Percentiles rank a stretch among this genome's conserved stretches.
phyloP scores from a whole-genome alignment of 2,113 vertebrate species.

The Xenopus tropicalis region DNA sequence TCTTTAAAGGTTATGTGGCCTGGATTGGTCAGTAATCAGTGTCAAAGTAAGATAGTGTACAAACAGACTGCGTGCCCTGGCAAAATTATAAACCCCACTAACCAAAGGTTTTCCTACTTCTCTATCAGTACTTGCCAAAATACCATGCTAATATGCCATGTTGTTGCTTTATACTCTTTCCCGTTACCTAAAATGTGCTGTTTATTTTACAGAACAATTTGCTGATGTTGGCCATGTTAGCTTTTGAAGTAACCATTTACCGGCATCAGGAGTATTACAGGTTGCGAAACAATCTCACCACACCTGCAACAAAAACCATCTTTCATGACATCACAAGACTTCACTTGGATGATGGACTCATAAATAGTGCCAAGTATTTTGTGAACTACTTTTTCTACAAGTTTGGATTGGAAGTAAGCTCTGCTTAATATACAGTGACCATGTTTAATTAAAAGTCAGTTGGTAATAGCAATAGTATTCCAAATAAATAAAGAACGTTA shows the following conservation, averaged over 20 bases:
- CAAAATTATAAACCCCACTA: too few relatives aligned
- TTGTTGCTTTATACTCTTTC: too few relatives aligned
- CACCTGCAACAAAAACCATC: conserved; percentile 86
- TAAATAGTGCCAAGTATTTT: conserved; percentile 93
- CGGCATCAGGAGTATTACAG: conserved; percentile 91
- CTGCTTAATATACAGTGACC: neutral
- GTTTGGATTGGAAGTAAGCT: conserved; percentile 90
- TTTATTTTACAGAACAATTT: conserved; percentile 77
- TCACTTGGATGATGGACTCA: conserved; percentile 87
- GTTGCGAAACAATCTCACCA: conserved; percentile 81
- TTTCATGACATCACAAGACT: conserved; percentile 92
- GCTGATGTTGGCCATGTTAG: conserved; percentile 87
- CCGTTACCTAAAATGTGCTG: neutral
- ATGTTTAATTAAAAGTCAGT: neutral
- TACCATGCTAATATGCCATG: too few relatives aligned
- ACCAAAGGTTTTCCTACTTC: too few relatives aligned
- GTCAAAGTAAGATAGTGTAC: too few relatives aligned
- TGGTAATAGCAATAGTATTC: too few relatives aligned
- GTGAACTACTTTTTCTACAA: conserved; percentile 99
- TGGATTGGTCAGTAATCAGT: too few relatives aligned
- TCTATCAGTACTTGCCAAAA: too few relatives aligned
- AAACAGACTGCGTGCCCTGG: too few relatives aligned
- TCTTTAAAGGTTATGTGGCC: too few relatives aligned
- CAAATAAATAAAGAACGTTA: too few relatives aligned
- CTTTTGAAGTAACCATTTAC: conserved; percentile 93